Conservation (phyloP, 2,113 vertebrate genomes). For the Barbus barbus region DNA sequence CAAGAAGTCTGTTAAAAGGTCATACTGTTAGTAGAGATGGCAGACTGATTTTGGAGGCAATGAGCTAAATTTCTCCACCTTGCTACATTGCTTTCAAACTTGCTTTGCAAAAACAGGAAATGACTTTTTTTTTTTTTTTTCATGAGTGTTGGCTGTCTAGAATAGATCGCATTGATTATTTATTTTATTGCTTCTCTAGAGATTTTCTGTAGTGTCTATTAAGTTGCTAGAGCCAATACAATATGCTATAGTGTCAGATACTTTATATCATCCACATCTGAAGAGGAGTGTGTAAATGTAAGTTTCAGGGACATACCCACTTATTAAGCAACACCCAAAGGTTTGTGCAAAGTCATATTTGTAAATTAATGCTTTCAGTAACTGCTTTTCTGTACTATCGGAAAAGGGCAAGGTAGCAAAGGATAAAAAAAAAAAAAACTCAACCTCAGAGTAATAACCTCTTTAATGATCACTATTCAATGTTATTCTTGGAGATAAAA, state of each 20-base stretch:
- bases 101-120: constrained; percentile 22
- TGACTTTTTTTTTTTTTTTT: not conserved
- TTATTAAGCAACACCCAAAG: not conserved
- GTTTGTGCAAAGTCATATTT: constrained; percentile 1
- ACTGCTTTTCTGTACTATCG: not conserved
- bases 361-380: not conserved
- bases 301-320: not conserved
- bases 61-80: not conserved
- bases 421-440: not conserved
- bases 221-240: not conserved
- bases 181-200: not conserved
- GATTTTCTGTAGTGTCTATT: not conserved
- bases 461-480: not conserved
- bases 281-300: not conserved
- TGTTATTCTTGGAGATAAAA: not conserved
- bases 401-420: not conserved
- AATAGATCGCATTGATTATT: not conserved
- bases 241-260: not conserved
- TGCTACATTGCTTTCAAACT: not conserved
- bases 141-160: not conserved
- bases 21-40: constrained; percentile 49
- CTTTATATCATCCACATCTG: not conserved
- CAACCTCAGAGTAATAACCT: not conserved
- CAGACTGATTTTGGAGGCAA: constrained; percentile 13
- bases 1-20: constrained; percentile 27